Evolutionary conservation across 2,888 invertebrate species (phyloP).

Genomic region (Acronicta leporina): DNA sequence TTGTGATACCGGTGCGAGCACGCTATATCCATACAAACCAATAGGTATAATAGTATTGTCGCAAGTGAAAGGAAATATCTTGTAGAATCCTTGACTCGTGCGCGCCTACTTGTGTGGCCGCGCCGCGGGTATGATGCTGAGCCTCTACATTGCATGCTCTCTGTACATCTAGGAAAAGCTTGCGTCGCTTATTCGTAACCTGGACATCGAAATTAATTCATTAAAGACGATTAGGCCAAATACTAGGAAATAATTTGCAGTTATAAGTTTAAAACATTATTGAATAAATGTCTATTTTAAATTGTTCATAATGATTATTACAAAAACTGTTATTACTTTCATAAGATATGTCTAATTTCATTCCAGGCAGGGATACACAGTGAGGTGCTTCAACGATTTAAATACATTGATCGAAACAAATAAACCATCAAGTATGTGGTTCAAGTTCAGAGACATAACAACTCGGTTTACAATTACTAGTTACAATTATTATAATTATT

Average conservation of each 20-base stretch:
- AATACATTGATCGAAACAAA: too few relatives aligned
- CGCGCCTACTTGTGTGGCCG: conserved; percentile 76
- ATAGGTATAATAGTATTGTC: conserved; percentile 76
- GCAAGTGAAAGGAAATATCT: conserved; percentile 89
- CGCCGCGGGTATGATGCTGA: conserved; percentile 47
- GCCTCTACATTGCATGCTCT: conserved; percentile 50
- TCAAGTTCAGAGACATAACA: too few relatives aligned
- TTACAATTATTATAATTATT: too few relatives aligned
- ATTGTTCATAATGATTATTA: too few relatives aligned
- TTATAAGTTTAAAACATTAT: neutral
- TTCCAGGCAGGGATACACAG: too few relatives aligned
- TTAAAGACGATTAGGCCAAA: neutral
- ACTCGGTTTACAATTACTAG: too few relatives aligned
- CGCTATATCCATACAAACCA: conserved; percentile 50
- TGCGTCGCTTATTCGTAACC: conserved; percentile 38
- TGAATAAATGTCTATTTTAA: too few relatives aligned
- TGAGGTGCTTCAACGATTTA: too few relatives aligned
- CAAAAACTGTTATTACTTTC: too few relatives aligned
- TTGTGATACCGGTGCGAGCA: conserved; percentile 46
- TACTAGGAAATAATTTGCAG: neutral
- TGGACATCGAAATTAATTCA: conserved; percentile 7
- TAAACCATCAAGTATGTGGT: too few relatives aligned
- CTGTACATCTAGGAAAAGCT: conserved; percentile 58
- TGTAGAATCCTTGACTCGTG: conserved; percentile 86
- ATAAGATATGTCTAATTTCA: too few relatives aligned